Percentiles rank a stretch among this genome's conserved stretches.
Conservation (phyloP, 1,140 invertebrate genomes). For the Leptopilina boulardi region DNA sequence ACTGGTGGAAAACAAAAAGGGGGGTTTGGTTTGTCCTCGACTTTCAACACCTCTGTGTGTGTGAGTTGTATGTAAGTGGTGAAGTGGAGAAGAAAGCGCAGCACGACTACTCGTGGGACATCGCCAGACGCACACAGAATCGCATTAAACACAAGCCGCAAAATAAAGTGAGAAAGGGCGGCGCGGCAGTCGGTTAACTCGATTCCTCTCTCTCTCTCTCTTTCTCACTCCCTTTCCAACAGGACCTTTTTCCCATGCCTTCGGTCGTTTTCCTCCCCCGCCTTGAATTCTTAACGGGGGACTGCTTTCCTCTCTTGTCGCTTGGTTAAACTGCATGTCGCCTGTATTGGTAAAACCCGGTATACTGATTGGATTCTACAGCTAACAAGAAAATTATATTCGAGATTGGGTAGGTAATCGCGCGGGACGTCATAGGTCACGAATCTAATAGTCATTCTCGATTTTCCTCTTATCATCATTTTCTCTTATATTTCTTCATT, state of each 20-base stretch:
- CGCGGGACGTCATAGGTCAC: slow-evolving; percentile 54
- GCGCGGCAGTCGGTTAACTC: slow-evolving; percentile 57
- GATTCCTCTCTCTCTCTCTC: too few species aligned
- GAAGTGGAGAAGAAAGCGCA: slow-evolving; percentile 1
- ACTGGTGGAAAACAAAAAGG: neutral
- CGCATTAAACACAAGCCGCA: slow-evolving; percentile 55
- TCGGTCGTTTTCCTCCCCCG: slow-evolving; percentile 47
- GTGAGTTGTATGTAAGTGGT: neutral
- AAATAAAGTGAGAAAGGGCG: slow-evolving; percentile 59
- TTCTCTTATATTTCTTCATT: slow-evolving; percentile 3
- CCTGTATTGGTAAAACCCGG: slow-evolving; percentile 59
- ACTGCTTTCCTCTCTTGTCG: slow-evolving; percentile 39
- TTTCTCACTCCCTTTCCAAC: slow-evolving; percentile 53
- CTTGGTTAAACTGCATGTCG: slow-evolving; percentile 57
- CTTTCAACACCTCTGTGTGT: neutral
- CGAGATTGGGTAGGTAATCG: slow-evolving; percentile 72
- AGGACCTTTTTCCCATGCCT: slow-evolving; percentile 50
- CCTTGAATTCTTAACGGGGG: slow-evolving; percentile 49
- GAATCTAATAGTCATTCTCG: slow-evolving; percentile 44
- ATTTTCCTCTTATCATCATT: slow-evolving; percentile 6
- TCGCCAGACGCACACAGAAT: slow-evolving; percentile 50
- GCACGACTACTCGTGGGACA: slow-evolving; percentile 24
- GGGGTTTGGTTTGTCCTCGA: neutral
- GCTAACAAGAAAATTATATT: slow-evolving; percentile 76
- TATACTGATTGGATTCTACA: slow-evolving; percentile 74